Base-by-base conservation (phyloP, 2,888 invertebrate genomes). In the Apeira syringaria region DNA sequence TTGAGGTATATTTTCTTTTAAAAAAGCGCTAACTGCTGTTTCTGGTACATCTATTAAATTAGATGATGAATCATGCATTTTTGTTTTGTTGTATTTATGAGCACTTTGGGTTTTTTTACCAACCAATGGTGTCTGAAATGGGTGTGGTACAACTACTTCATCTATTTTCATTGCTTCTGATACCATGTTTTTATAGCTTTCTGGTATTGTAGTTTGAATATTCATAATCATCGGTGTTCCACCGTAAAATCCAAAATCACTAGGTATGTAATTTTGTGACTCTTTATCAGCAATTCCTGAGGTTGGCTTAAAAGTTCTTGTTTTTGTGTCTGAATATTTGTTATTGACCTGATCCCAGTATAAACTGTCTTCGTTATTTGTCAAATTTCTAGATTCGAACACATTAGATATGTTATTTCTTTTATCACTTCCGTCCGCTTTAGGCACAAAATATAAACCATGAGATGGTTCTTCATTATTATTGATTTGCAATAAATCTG, bases 191-290 rank as follows among this genome's bases (percentile, higher is more conserved):
- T 8, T 13, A 10, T 22, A 11, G 1, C 13, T n/a, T 35, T 41
- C 5, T 10, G 29, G 29, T 8, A 9, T 7, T 8, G 8, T 5
- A 10, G 15, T 29, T 33, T 34, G 24, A 20, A 17, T 25, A 20
- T 17, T 34, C 44, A 44, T 44, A 18, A 33, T 34, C 47, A 50
- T 53, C 6, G 50, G 47, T 8, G 27, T 45, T 9, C 43, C 43
- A 12, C 50, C 50, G 11, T 47, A 49, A 13, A 34, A 41, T 27
- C 49, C 52, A 38, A 52, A 52, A 11, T 20, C 13, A 17, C 29
- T 20, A 5, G 48, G 48, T 12, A 46, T 35, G 24, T 46, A 31
- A 12, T 48, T 51, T 24, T 30, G 10, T 17, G 9, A 10, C 2
- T 20, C 10, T 3, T 30, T 11, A 1, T 18, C 8, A 5, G 25